A percentile compares a stretch with the other conserved stretches of the same genome.
phyloP scores from a whole-genome alignment of 2,888 invertebrate genomes.

The Glyphotaelius pellucidus region DNA sequence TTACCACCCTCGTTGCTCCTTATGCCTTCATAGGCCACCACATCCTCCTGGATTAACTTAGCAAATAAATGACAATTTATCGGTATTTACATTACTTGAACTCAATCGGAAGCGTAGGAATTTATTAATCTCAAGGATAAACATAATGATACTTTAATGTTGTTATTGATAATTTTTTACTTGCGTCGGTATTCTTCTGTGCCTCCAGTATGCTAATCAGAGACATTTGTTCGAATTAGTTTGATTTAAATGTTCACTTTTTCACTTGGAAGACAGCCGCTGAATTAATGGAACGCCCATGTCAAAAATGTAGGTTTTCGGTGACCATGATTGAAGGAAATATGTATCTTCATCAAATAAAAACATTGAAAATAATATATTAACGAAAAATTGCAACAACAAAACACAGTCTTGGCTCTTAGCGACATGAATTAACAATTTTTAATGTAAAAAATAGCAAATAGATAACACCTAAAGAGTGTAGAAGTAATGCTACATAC shows the following conservation, averaged over 20 bases:
- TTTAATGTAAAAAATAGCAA: too few relatives aligned
- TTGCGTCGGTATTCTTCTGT: not conserved
- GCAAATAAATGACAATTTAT: not conserved
- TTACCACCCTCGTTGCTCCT: too few relatives aligned
- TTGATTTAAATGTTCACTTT: constrained; percentile 25
- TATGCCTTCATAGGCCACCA: too few relatives aligned
- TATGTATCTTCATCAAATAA: not conserved
- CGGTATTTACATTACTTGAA: not conserved
- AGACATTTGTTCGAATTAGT: constrained; percentile 21
- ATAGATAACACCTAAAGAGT: not conserved
- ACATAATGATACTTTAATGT: not conserved
- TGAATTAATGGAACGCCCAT: constrained; percentile 24
- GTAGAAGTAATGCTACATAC: not conserved
- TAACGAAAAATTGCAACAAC: not conserved
- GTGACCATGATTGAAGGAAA: not conserved
- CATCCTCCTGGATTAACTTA: not conserved
- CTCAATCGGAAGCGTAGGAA: not conserved
- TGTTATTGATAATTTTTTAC: not conserved
- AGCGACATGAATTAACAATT: not conserved
- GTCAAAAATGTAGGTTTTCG: constrained; percentile 17
- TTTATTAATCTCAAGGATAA: not conserved
- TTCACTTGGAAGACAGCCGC: constrained; percentile 10
- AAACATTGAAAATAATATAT: not conserved
- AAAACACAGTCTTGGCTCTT: not conserved
- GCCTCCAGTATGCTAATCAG: not conserved